Percentiles rank a stretch among this genome's conserved stretches.
These are phyloP conservation scores for Drosophila parabipectinata DNA, from an alignment of 1,140 invertebrate genomes.

Conservation along the genomic window DNA sequence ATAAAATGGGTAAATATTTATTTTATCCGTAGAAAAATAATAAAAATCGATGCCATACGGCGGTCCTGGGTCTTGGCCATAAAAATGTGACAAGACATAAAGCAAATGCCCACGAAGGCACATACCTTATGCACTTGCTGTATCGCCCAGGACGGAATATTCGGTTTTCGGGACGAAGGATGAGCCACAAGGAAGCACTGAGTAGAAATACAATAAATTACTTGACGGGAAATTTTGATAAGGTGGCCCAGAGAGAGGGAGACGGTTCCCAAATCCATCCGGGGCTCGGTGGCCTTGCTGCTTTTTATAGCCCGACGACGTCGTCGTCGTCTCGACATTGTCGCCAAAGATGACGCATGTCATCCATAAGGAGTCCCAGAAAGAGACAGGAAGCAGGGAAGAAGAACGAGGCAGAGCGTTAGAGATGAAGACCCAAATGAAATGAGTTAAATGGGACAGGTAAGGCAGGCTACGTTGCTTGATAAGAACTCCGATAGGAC, in stretches of 20 bases:
- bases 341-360: conserved; percentile 79
- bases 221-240: conserved; percentile 83
- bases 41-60: conserved; percentile 79
- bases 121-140: conserved; percentile 52
- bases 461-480: conserved; percentile 48
- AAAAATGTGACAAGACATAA: conserved; percentile 79
- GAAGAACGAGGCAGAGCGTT: not conserved
- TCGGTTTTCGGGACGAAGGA: conserved; percentile 35
- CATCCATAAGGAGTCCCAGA: conserved; percentile 17
- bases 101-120: conserved; percentile 57
- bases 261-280: conserved; percentile 37
- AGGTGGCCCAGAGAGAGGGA: conserved; percentile 50
- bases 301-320: conserved; percentile 60
- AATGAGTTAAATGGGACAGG: conserved; percentile 74
- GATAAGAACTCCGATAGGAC: conserved; percentile 48
- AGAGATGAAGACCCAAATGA: conserved; percentile 46
- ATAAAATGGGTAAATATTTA: conserved; percentile 79
- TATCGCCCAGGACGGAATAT: conserved; percentile 19
- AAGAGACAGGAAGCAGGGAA: not conserved
- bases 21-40: conserved; percentile 72
- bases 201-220: conserved; percentile 78
- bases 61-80: conserved; percentile 33
- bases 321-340: conserved; percentile 49
- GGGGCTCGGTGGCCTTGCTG: conserved; percentile 37
- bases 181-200: conserved; percentile 51